Conservation (phyloP, 2,797 vertebrate species). For the Hybognathus amarus region DNA sequence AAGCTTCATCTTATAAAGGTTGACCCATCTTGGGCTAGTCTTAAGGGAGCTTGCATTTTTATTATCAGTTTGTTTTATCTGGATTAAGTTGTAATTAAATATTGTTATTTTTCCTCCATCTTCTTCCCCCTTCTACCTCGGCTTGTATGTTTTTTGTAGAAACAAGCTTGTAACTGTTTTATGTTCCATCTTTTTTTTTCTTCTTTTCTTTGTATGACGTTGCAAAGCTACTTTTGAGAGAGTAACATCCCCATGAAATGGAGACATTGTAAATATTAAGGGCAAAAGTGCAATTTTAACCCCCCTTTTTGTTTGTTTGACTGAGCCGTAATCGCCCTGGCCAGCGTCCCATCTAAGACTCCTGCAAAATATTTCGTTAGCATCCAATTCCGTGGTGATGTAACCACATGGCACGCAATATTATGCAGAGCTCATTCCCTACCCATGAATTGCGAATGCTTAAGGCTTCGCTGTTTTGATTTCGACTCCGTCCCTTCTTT, state of each 20-base stretch:
- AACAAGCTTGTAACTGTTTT: constrained; percentile 32
- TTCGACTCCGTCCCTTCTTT: constrained; percentile 18
- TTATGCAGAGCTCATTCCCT: constrained; percentile 33
- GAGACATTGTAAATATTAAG: constrained; percentile 63
- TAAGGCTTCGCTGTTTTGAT: constrained; percentile 21
- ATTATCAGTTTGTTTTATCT: constrained; percentile 47
- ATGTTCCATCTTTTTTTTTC: constrained; percentile 7
- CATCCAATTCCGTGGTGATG: constrained; percentile 23
- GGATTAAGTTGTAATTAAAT: constrained; percentile 49
- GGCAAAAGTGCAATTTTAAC: constrained; percentile 78
- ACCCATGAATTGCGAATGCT: constrained; percentile 3
- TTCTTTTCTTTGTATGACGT: constrained; percentile 2
- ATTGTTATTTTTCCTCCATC: constrained; percentile 20
- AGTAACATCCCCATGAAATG: constrained; percentile 47
- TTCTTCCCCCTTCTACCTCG: not conserved
- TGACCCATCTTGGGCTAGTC: constrained; percentile 59
- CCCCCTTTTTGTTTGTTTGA: constrained; percentile 13
- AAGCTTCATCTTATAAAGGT: constrained; percentile 22
- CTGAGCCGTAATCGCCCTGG: constrained; percentile 21
- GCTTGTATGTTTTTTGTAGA: constrained; percentile 28
- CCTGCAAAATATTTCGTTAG: not conserved
- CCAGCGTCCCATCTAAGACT: constrained; percentile 27
- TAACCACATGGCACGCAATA: constrained; percentile 30
- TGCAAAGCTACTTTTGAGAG: constrained; percentile 28
- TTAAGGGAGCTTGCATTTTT: constrained; percentile 63